Conservation (phyloP, 2,113 vertebrate genomes). For the Otocyon megalotis region DNA sequence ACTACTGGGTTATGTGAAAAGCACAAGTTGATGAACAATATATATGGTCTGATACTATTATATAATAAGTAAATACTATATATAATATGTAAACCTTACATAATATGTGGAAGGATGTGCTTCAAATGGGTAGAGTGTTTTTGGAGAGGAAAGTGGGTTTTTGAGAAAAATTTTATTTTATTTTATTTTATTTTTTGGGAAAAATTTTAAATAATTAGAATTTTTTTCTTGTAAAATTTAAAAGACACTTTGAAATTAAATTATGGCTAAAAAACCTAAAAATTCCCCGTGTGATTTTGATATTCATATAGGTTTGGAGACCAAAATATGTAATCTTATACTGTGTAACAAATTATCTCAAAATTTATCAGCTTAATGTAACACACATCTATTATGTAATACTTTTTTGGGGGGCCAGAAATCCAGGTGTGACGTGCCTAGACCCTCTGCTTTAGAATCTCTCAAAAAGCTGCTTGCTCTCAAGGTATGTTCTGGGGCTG, state of each 20-base stretch:
- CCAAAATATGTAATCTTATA: neutral
- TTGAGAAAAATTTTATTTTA: neutral
- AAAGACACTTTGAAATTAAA: slow-evolving; percentile 36
- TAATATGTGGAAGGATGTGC: neutral
- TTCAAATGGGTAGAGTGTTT: neutral
- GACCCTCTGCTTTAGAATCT: neutral
- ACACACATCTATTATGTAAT: neutral
- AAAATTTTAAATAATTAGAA: neutral
- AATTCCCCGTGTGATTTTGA: neutral
- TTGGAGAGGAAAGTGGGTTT: neutral
- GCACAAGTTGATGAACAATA: neutral
- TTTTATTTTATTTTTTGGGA: too few species aligned
- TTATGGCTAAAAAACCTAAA: neutral
- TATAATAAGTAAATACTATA: neutral
- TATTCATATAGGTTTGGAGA: neutral
- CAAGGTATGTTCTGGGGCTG: neutral
- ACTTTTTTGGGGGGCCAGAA: neutral
- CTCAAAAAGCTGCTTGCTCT: neutral
- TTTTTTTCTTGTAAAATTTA: slow-evolving; percentile 11
- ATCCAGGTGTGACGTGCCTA: neutral
- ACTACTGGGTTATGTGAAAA: neutral
- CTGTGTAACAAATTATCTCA: neutral
- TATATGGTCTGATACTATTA: neutral
- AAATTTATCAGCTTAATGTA: neutral
- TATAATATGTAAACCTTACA: neutral